Base-by-base conservation (phyloP, 2,888 invertebrate genomes). In the Drosophila prostipennis region DNA sequence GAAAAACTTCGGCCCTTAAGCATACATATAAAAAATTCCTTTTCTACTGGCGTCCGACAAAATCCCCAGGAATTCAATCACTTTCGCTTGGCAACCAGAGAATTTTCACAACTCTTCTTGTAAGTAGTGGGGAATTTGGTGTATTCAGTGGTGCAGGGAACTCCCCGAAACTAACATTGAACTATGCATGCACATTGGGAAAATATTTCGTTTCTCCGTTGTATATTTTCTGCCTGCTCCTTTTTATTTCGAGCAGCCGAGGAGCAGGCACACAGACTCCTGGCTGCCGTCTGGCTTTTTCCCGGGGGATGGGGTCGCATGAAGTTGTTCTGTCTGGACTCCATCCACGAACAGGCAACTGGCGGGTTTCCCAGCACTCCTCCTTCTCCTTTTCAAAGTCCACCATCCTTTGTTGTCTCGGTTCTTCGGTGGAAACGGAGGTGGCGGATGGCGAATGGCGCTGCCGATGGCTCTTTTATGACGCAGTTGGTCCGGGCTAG, bases 341-440 rank as follows among this genome's bases (percentile, higher is more conserved):
- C 68, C 81, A 57, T 46, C 80, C 78, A 53, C 80, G 0, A 29
- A 29, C 29, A 2, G 29, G 7, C 29, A 75, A 53, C 72, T 83
- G 80, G 53, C 64, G 61, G 60, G 43, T 37, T 46, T 78, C 68
- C 37, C 74, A 57, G 51, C 79, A 39, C 26, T 26, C 29, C 57
- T 14, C 49, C 53, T 8, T 37, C 26, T 7, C n/a, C 26, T 26
- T 5, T 14, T 13, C n/a, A 37, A 19, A 19, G 36, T 19, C n/a
- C 48, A 29, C 32, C 70, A 49, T 69, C 70, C 81, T 87, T 87
- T 82, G 82, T 87, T 84, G 87, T 82, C 85, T 87, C 79, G 73
- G 39, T 70, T 77, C 84, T 82, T 87, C 77, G 73, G 42, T 74
- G 79, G 54, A 53, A 53, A 52, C 29, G 58, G 58, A 58, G 58